phyloP scores from a whole-genome alignment of 2,888 invertebrate genomes.

The Scaptodrosophila latifasciaeformis region DNA sequence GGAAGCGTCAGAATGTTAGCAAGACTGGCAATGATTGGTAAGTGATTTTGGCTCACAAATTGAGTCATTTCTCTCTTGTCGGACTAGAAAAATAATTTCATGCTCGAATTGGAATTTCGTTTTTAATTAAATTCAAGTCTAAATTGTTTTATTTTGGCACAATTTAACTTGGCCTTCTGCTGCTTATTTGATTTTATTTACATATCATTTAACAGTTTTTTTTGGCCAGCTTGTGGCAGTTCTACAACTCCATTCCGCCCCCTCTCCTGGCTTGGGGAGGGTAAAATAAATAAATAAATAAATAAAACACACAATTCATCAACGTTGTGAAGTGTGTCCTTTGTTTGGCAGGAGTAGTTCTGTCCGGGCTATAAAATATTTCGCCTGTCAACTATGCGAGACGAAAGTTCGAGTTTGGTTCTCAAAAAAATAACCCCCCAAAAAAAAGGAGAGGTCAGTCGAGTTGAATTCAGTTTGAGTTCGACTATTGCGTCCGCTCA shows the following conservation, averaged over 20 bases:
- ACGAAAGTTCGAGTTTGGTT: slow-evolving; percentile 27
- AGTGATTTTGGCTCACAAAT: slow-evolving; percentile 59
- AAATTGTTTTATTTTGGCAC: slow-evolving; percentile 10
- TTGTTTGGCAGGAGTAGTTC: slow-evolving; percentile 41
- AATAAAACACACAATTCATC: slow-evolving; percentile 55
- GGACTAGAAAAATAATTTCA: slow-evolving; percentile 20
- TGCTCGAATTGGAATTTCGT: too few species aligned
- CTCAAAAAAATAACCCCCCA: too few species aligned
- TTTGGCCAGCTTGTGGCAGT: not conserved
- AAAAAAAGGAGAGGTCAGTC: too few species aligned
- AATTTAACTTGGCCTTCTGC: slow-evolving; percentile 55
- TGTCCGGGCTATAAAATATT: slow-evolving; percentile 52
- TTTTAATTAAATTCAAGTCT: not conserved
- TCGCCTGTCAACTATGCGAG: slow-evolving; percentile 53
- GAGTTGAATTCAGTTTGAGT: slow-evolving; percentile 5
- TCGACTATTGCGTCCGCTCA: not conserved
- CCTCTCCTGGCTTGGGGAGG: too few species aligned
- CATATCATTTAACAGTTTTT: slow-evolving; percentile 72
- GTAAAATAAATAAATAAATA: slow-evolving; percentile 55
- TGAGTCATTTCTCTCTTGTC: too few species aligned
- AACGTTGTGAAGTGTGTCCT: slow-evolving; percentile 36
- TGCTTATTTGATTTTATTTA: slow-evolving; percentile 68
- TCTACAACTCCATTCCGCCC: too few species aligned
- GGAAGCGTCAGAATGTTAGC: slow-evolving; percentile 79
- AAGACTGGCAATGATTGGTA: slow-evolving; percentile 80